phyloP scores from a whole-genome alignment of 2,113 vertebrate species.

The Stegostoma tigrinum region DNA sequence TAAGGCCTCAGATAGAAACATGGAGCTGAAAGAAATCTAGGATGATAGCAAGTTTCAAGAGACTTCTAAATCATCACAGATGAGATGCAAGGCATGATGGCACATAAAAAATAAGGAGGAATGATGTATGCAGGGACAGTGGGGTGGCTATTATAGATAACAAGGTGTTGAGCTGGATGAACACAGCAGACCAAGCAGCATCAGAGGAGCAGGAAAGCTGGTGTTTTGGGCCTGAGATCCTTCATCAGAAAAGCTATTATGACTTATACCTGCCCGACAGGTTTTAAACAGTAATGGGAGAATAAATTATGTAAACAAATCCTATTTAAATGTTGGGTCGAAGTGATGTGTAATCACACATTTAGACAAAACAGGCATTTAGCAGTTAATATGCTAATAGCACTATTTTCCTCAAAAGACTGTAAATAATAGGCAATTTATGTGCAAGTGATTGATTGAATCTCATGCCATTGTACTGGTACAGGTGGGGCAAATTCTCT shows the following conservation, averaged over 20 bases:
- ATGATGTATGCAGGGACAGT: not conserved
- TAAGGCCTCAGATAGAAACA: not conserved
- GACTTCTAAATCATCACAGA: too few species aligned
- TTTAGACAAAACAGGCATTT: not conserved
- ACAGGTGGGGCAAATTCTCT: not conserved
- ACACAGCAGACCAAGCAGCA: too few species aligned
- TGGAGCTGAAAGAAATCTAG: not conserved
- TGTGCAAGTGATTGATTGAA: not conserved
- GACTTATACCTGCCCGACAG: not conserved
- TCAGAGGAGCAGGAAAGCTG: too few species aligned
- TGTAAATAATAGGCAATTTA: not conserved
- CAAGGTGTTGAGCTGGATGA: too few species aligned
- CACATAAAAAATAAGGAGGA: not conserved
- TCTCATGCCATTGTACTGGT: not conserved
- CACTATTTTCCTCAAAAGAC: not conserved
- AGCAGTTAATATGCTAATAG: not conserved
- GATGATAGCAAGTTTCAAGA: not conserved
- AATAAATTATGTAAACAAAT: not conserved
- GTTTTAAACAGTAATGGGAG: not conserved
- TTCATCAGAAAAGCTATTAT: too few species aligned
- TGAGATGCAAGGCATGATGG: not conserved
- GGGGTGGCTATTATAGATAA: not conserved
- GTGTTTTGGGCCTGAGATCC: too few species aligned
- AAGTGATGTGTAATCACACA: not conserved
- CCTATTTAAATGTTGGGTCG: not conserved